phyloP scores from a whole-genome alignment of 2,888 invertebrate genomes.

The Palloptera scutellata region DNA sequence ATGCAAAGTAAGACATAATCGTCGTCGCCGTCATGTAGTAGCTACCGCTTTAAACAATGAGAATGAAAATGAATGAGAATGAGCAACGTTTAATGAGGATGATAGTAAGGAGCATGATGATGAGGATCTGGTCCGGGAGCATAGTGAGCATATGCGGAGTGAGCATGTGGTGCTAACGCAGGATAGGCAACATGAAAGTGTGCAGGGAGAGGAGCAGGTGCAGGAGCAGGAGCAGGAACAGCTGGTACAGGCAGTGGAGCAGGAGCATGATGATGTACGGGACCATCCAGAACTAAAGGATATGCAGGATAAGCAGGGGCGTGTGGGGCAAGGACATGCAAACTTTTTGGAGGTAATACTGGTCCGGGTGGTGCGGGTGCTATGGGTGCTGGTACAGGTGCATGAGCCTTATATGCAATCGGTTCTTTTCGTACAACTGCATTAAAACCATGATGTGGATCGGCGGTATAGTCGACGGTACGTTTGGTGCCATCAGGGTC shows the following conservation, averaged over 20 bases:
- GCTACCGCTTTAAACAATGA: constrained; percentile 39
- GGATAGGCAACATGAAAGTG: constrained; percentile 56
- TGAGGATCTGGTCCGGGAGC: constrained; percentile 40
- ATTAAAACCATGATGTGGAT: constrained; percentile 65
- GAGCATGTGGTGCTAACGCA: constrained; percentile 46
- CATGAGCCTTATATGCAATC: constrained; percentile 53
- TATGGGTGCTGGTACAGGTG: constrained; percentile 47
- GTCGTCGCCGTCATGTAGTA: constrained; percentile 27
- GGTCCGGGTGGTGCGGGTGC: constrained; percentile 51
- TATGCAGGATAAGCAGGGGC: constrained; percentile 47
- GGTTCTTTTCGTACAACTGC: constrained; percentile 63
- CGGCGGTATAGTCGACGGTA: constrained; percentile 70
- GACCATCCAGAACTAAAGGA: constrained; percentile 38
- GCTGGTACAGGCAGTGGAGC: constrained; percentile 42
- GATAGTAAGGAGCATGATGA: constrained; percentile 47
- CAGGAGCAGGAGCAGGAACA: constrained; percentile 9
- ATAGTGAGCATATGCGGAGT: constrained; percentile 46
- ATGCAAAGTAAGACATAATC: too few relatives aligned
- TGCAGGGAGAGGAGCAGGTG: constrained; percentile 41
- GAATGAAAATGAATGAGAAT: constrained; percentile 37
- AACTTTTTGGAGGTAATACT: constrained; percentile 45
- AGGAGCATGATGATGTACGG: constrained; percentile 34
- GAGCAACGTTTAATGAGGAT: constrained; percentile 44
- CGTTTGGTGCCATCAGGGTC: constrained; percentile 72
- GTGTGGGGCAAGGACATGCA: constrained; percentile 39